These are phyloP conservation scores for Xanthorhoe spadicearia DNA, from an alignment of 2,888 invertebrate genomes.

Conservation along the genomic window DNA sequence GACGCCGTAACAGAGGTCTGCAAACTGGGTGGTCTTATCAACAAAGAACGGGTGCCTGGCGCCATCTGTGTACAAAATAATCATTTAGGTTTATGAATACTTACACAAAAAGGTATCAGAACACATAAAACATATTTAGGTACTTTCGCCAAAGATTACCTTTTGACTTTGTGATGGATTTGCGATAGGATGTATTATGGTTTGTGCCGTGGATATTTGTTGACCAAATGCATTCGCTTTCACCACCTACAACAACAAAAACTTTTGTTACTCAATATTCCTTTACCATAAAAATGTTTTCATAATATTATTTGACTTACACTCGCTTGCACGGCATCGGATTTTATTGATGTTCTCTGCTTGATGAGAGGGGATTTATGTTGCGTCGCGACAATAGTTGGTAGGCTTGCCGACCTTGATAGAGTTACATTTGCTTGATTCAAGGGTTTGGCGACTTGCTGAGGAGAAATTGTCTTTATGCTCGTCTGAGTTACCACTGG, in stretches of 20 bases:
- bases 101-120: not conserved
- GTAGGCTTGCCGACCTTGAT: conserved; percentile 53
- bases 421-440: conserved; percentile 46
- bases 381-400: conserved; percentile 62
- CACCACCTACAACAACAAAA: conserved; percentile 42
- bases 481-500: conserved; percentile 21
- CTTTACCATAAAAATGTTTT: conserved; percentile 9
- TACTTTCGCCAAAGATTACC: conserved; percentile 47
- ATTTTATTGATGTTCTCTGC: conserved; percentile 66
- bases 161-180: conserved; percentile 55
- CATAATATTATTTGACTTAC: conserved; percentile 47
- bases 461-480: conserved; percentile 40
- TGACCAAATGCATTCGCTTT: conserved; percentile 48
- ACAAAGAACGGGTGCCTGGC: conserved; percentile 73
- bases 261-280: not conserved
- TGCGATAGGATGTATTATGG: conserved; percentile 52
- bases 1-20: conserved; percentile 64
- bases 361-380: conserved; percentile 70
- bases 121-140: not conserved
- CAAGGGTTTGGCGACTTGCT: conserved; percentile 38
- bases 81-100: no score
- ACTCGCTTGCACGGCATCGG: conserved; percentile 57
- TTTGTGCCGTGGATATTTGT: conserved; percentile 46
- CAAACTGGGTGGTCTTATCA: conserved; percentile 67
- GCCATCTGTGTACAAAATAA: conserved; percentile 51